Conservation (phyloP, 1,140 invertebrate genomes). For the Episyrphus balteatus region DNA sequence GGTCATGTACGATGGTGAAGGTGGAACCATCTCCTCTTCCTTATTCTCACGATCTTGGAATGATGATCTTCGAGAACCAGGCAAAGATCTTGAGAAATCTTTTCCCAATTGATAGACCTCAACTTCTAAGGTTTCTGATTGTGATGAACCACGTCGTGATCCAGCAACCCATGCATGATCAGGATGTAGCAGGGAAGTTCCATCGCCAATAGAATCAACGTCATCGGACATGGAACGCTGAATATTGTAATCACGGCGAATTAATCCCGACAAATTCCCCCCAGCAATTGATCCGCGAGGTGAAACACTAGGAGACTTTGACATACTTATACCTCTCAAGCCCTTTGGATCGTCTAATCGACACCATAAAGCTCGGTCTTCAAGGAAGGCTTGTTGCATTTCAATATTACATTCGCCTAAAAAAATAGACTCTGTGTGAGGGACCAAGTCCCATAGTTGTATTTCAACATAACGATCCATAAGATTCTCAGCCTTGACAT, state of each 20-base stretch:
- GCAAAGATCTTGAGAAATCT: slow-evolving; percentile 73
- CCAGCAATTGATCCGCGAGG: slow-evolving; percentile 66
- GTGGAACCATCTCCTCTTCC: slow-evolving; percentile 41
- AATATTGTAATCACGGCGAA: slow-evolving; percentile 52
- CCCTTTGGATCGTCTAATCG: slow-evolving; percentile 68
- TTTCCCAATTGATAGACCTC: slow-evolving; percentile 74
- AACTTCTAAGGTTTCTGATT: slow-evolving; percentile 72
- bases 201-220: slow-evolving; percentile 58
- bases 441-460: slow-evolving; percentile 75
- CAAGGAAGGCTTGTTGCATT: slow-evolving; percentile 63
- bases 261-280: slow-evolving; percentile 44
- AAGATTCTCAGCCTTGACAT: slow-evolving; percentile 62
- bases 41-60: slow-evolving; percentile 56
- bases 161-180: slow-evolving; percentile 68
- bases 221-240: slow-evolving; percentile 62
- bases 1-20: slow-evolving; percentile 46
- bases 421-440: slow-evolving; percentile 69
- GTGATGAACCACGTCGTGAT: slow-evolving; percentile 68
- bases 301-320: slow-evolving; percentile 61
- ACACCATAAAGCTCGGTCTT: slow-evolving; percentile 79
- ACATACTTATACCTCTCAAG: slow-evolving; percentile 40
- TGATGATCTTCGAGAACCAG: slow-evolving; percentile 69
- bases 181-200: slow-evolving; percentile 63
- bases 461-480: slow-evolving; percentile 71
- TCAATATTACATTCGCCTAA: slow-evolving; percentile 74